These are phyloP conservation scores for Atherinosoma microstoma DNA, from an alignment of 2,797 vertebrate genomes.

Conservation along the genomic window DNA sequence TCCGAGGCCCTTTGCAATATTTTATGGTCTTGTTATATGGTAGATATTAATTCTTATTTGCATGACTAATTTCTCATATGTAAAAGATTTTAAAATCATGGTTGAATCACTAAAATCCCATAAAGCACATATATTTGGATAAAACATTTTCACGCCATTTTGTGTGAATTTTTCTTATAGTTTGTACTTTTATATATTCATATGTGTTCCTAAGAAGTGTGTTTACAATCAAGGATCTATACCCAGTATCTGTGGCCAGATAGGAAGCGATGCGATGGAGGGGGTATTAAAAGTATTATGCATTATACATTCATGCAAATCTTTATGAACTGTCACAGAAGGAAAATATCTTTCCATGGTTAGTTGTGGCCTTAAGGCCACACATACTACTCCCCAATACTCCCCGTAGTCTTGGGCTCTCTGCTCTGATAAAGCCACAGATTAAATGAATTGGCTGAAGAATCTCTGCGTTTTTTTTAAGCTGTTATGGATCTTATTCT, in stretches of 20 bases:
- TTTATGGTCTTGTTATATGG: slow-evolving; percentile 2
- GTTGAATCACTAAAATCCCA: neutral
- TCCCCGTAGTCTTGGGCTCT: too few species aligned
- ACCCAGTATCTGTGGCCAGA: too few species aligned
- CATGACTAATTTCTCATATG: neutral
- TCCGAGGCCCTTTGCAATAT: neutral
- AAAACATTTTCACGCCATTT: neutral
- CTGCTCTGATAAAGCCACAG: too few species aligned
- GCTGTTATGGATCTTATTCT: too few species aligned
- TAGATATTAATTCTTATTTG: neutral
- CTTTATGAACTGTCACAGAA: neutral
- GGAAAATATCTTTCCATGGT: neutral
- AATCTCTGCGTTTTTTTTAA: too few species aligned
- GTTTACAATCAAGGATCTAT: too few species aligned
- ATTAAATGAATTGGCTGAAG: too few species aligned
- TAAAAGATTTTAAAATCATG: neutral
- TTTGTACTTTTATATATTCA: neutral
- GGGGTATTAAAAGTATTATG: neutral
- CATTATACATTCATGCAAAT: neutral
- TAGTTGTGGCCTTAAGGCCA: too few species aligned
- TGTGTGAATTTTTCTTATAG: neutral
- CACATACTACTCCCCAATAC: too few species aligned
- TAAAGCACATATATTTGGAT: neutral
- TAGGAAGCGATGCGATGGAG: neutral
- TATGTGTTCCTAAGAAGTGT: too few species aligned